Conservation (phyloP, 2,113 vertebrate species). For the Chionomys nivalis region DNA sequence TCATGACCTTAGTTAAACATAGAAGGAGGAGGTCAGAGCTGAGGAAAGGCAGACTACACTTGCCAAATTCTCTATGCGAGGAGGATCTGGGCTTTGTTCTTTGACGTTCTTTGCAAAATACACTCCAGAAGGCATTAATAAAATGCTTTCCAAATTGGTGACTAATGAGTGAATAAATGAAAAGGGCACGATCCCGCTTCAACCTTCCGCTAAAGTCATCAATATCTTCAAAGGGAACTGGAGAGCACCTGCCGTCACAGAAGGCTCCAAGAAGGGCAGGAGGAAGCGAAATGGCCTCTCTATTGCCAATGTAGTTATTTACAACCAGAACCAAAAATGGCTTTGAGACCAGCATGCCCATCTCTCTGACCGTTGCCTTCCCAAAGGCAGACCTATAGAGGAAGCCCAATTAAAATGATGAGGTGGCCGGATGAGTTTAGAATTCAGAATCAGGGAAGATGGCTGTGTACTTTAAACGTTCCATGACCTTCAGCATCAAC, state of each 20-base stretch:
- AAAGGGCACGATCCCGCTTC: background rate
- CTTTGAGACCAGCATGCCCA: background rate
- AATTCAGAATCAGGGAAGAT: conserved; percentile 47
- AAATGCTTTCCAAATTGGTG: background rate
- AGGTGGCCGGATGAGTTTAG: conserved; percentile 15
- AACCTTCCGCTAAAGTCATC: background rate
- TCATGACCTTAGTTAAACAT: background rate
- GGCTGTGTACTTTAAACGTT: conserved; percentile 50
- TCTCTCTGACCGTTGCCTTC: conserved; percentile 4
- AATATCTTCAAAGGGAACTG: conserved; percentile 30
- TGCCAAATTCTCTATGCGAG: background rate
- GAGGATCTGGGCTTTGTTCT: background rate
- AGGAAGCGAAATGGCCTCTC: background rate
- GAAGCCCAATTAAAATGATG: conserved; percentile 37
- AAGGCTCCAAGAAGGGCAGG: background rate
- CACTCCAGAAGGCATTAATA: background rate
- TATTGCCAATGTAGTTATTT: background rate
- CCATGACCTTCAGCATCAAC: conserved; percentile 74
- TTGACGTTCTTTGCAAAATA: background rate
- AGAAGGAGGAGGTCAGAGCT: background rate
- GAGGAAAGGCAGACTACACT: background rate
- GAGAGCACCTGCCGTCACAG: background rate
- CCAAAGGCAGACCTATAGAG: conserved; percentile 16
- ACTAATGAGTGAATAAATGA: conserved; percentile 36
- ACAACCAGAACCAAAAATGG: conserved; percentile 19